These are phyloP conservation scores for Drosophila burlai DNA, from an alignment of 1,140 invertebrate species.

Conservation along the genomic window DNA sequence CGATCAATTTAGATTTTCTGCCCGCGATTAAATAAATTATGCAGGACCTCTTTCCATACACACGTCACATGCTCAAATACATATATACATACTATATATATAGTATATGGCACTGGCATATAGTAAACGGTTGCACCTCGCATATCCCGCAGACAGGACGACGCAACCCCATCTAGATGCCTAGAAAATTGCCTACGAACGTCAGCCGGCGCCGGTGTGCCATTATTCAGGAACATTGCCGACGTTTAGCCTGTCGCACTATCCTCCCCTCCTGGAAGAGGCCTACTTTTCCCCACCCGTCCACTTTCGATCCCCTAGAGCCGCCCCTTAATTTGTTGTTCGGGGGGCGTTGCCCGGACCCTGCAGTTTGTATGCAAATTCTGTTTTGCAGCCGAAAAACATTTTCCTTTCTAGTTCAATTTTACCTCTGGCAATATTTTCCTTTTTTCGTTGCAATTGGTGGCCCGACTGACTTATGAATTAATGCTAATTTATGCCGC, in stretches of 20 bases:
- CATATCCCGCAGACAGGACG: slow-evolving; percentile 14
- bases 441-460: slow-evolving; percentile 30
- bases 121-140: slow-evolving; percentile 20
- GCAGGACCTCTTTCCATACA: slow-evolving; percentile 44
- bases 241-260: slow-evolving; percentile 55
- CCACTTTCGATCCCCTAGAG: not conserved
- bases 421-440: slow-evolving; percentile 21
- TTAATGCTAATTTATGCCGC: slow-evolving; percentile 75
- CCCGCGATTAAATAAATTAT: slow-evolving; percentile 84
- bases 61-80: not conserved
- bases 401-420: slow-evolving; percentile 37
- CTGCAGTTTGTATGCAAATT: slow-evolving; percentile 75
- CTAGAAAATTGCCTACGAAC: slow-evolving; percentile 57
- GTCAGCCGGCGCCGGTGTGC: slow-evolving; percentile 57
- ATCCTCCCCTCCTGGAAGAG: slow-evolving; percentile 9
- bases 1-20: slow-evolving; percentile 85
- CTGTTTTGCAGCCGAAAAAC: slow-evolving; percentile 51
- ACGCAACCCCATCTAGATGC: slow-evolving; percentile 48
- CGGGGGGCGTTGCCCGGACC: slow-evolving; percentile 49
- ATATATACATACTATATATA: not conserved
- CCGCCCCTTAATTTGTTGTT: slow-evolving; percentile 43
- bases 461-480: slow-evolving; percentile 59
- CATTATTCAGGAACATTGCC: slow-evolving; percentile 60
- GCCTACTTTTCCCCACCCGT: slow-evolving; percentile 11
- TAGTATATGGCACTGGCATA: not conserved